Evolutionary conservation across 2,797 vertebrate species (phyloP), one percentile per base, ranked within the genome.

Genomic region (Thaleichthys pacificus): DNA sequence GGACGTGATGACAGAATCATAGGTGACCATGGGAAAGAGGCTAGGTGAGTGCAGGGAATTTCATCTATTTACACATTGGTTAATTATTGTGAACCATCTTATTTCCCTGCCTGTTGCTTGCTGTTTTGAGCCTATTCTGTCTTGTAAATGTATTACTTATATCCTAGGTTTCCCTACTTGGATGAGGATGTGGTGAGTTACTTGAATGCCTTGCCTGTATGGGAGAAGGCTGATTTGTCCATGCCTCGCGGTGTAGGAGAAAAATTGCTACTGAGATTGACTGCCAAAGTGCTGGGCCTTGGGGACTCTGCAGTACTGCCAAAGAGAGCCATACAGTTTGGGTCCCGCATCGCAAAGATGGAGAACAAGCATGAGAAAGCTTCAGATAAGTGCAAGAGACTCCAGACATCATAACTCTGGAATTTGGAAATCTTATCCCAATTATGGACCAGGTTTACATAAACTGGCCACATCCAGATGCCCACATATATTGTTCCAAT

Each of bases 311-410:
- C 94, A 1, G 42, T 94, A 15, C 82, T 98, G 81, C 97, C 96
- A 0, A 99, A 99, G 85, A 94, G 96, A 80, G 98, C 97, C 68
- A 95, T 99, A 85, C 98, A 99, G 81, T 99, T 99, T 47, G 97
- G 97, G 68, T 97, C 95, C 64, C 93, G 97, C 72, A 98, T 99
- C 65, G 96, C 97, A 71, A 98, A 99, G 84, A 90, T 99, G 79
- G 97, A 99, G 88, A 91, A 94, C 83, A 79, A 63, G 28, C 86
- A 30, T 0, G 97, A 98, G 81, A 97, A 95, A 73, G 97, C 95
- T 2, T 95, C 95, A 1, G 95, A 98, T 81, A 95, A 89, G 22
- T 98, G 96, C 85, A 86, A 69, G 61, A 93, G 97, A 73, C 95
- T 97, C 56, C 86, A 93, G 30, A 72, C 70, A 0, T 69, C 47